Conservation (phyloP, 1,140 invertebrate genomes). For the Brachionus rotundiformis region DNA sequence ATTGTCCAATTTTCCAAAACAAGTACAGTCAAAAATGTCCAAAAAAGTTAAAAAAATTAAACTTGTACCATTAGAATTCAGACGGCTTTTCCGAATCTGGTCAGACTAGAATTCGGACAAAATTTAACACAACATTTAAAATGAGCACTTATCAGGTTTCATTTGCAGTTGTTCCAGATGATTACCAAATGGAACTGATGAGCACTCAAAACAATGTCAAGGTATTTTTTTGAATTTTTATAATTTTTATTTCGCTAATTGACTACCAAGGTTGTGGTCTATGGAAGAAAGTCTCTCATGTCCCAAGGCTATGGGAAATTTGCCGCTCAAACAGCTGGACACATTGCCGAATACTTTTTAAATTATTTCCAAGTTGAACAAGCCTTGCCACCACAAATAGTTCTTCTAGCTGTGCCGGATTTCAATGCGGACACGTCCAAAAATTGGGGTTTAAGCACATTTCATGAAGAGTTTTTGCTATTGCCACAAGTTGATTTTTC, state of each 20-base stretch:
- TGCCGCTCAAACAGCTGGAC: neutral
- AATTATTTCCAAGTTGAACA: constrained; percentile 24
- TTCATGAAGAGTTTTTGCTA: constrained; percentile 79
- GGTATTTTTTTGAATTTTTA: neutral
- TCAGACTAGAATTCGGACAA: neutral
- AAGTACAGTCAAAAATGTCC: too few relatives aligned
- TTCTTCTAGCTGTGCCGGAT: constrained; percentile 89
- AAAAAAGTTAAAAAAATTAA: constrained; percentile 65
- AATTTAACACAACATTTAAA: constrained; percentile 16
- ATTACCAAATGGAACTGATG: neutral
- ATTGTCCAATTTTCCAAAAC: constrained; percentile 34
- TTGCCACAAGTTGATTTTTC: constrained; percentile 66
- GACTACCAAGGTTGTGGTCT: neutral
- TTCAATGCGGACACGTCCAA: constrained; percentile 93
- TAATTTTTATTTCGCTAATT: constrained; percentile 75
- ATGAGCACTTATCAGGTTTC: constrained; percentile 36
- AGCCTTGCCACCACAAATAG: constrained; percentile 64
- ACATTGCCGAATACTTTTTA: neutral
- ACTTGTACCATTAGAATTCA: neutral
- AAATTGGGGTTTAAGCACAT: constrained; percentile 86
- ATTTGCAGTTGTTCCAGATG: constrained; percentile 24
- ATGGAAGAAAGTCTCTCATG: neutral
- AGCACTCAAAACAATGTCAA: neutral
- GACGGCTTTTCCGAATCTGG: constrained; percentile 12
- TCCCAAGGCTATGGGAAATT: neutral